These are phyloP conservation scores for Eubasilissa regina DNA, from an alignment of 1,140 invertebrate species.

Conservation along the genomic window DNA sequence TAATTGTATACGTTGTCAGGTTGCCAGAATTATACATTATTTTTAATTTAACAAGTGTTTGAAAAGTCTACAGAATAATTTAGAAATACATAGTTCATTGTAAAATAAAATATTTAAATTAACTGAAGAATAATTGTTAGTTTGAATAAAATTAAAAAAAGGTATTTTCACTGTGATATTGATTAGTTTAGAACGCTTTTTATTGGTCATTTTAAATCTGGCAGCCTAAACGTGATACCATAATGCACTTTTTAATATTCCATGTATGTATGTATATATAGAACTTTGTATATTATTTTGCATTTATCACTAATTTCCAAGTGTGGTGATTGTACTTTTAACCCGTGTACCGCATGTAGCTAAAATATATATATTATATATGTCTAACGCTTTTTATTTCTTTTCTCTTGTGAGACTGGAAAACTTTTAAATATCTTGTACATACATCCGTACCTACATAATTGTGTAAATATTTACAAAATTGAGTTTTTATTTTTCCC, in stretches of 20 bases:
- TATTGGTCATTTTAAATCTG: background rate
- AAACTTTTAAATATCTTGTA: slow-evolving; percentile 18
- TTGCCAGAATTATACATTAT: slow-evolving; percentile 2
- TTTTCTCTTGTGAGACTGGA: slow-evolving; percentile 29
- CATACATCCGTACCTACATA: slow-evolving; percentile 17
- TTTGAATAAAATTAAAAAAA: background rate
- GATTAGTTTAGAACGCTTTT: background rate
- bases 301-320: slow-evolving; percentile 16
- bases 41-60: background rate
- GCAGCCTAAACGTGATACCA: background rate
- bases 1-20: slow-evolving; percentile 38
- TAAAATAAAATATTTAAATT: too few relatives aligned
- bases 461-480: slow-evolving; percentile 39
- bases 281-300: slow-evolving; percentile 30
- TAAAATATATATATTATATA: slow-evolving; percentile 3
- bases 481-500: slow-evolving; percentile 32
- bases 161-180: background rate
- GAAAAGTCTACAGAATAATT: background rate
- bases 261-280: slow-evolving; percentile 26
- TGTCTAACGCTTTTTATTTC: slow-evolving; percentile 35
- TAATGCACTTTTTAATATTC: slow-evolving; percentile 35
- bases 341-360: slow-evolving; percentile 19
- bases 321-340: slow-evolving; percentile 32
- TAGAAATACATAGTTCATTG: background rate
- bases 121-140: too few relatives aligned